Conservation (phyloP, 35 echinoderm and acorn worm species). For the Stichopus chloronotus region DNA sequence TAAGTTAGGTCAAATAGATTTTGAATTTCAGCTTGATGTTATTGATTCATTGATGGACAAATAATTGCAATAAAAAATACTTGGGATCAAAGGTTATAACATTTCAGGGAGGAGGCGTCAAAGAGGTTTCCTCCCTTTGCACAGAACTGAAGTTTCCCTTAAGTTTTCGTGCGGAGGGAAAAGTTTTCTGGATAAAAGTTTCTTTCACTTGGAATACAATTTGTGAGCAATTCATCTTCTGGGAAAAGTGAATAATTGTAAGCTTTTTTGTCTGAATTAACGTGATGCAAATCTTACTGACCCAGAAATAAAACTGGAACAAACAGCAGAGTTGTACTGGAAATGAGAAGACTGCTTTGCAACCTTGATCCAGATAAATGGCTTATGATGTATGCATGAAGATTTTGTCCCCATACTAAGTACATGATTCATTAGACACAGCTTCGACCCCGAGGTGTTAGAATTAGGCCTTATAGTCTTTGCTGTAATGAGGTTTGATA, state of each 20-base stretch:
- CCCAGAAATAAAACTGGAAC: neutral
- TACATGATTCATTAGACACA: neutral
- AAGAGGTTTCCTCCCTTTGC: too few relatives aligned
- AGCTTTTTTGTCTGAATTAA: neutral
- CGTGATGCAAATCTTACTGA: neutral
- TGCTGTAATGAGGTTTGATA: neutral
- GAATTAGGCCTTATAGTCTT: neutral
- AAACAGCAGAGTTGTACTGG: neutral
- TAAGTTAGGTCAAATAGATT: too few relatives aligned
- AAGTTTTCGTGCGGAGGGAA: too few relatives aligned
- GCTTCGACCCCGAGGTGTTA: neutral
- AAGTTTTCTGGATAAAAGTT: too few relatives aligned
- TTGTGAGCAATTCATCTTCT: neutral
- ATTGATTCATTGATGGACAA: too few relatives aligned
- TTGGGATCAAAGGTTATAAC: too few relatives aligned
- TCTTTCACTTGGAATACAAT: too few relatives aligned
- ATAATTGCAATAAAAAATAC: too few relatives aligned
- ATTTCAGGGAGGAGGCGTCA: too few relatives aligned
- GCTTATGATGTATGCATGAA: neutral
- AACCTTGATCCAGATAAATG: conserved; percentile 1
- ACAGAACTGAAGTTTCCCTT: too few relatives aligned
- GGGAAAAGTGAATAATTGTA: neutral
- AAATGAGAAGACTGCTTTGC: neutral
- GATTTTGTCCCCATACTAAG: neutral
- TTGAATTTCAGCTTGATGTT: too few relatives aligned